phyloP scores from a whole-genome alignment of 2,888 invertebrate genomes.

The Thysanoteuthis rhombus region DNA sequence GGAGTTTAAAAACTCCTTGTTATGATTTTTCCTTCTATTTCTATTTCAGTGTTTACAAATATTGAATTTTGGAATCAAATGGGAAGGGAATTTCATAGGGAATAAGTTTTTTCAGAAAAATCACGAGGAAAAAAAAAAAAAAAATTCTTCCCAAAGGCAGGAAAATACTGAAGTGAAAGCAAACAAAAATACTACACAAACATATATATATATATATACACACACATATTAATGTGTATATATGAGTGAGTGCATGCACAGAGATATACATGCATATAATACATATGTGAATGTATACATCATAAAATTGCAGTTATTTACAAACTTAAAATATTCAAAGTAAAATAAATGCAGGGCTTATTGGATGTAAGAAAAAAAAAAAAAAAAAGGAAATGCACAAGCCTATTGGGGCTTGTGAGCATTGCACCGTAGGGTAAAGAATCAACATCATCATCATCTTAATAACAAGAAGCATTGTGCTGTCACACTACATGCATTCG shows the following conservation, averaged over 20 bases:
- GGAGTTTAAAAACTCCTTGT: background rate
- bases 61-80: background rate
- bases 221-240: background rate
- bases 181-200: background rate
- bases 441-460: background rate
- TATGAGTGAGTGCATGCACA: background rate
- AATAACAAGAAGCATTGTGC: background rate
- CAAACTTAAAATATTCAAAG: background rate
- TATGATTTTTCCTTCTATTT: background rate
- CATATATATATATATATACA: background rate
- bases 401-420: background rate
- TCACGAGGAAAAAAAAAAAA: background rate
- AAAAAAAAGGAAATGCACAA: background rate
- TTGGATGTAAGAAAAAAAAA: background rate
- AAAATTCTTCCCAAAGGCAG: slow-evolving; percentile 1
- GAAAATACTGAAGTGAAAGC: background rate
- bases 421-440: background rate
- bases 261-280: background rate
- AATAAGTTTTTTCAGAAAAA: too few relatives aligned
- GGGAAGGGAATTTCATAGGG: background rate
- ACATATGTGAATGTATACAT: background rate
- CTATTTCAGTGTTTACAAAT: background rate
- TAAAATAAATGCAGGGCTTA: background rate
- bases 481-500: background rate
- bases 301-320: background rate